Base-by-base conservation (phyloP, 2,113 vertebrate genomes). In the Hypomesus transpacificus region DNA sequence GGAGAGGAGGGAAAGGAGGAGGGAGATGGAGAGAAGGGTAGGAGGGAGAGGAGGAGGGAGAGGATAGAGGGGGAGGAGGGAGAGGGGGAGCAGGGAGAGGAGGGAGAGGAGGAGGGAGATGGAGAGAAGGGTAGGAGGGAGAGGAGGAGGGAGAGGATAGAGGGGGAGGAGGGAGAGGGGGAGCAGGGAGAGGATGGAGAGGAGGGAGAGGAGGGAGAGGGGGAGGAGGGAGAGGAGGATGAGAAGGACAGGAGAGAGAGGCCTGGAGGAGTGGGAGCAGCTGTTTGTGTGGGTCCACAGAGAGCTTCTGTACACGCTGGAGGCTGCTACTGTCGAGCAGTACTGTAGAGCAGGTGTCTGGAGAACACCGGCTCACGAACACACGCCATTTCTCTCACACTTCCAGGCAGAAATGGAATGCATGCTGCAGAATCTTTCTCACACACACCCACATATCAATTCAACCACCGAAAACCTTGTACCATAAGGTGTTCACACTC, bases 41-140 rank as follows among this genome's bases (percentile, higher is more conserved):
- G 64, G 46, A 66, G 22, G 63, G 60, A 20, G 56, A 26, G 3
- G 18, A 62, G 31, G 73, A 74, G 80, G 83, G 79, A 76, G 26
- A 57, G 69, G 73, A 39, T 53, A 22, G 53, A 21, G 64, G 8
- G 16, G 16, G 52, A 54, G 34, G 13, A 53, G 21, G 22, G 7
- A 59, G 16, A 20, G 62, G 57, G 20, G 51, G 34, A 74, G 18
- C 65, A 70, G 63, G 28, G 26, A 60, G n/a, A 52, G 59, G n/a
- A 58, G 64, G 57, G 46, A 21, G 46, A 50, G 46, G 56, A 5
- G 46, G 61, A 52, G 53, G 20, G 54, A 65, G 39, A 46, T 2
- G 59, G 17, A 9, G 28, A 24, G 21, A 26, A 22, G 21, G 64
- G 59, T 17, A 67, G 17, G 63, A 11, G 17, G n/a, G 66, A 63